A percentile compares a stretch with the other conserved stretches of the same genome.
Evolutionary conservation across 2,113 vertebrate genomes (phyloP).

Genomic region (Paramormyrops kingsleyae): DNA sequence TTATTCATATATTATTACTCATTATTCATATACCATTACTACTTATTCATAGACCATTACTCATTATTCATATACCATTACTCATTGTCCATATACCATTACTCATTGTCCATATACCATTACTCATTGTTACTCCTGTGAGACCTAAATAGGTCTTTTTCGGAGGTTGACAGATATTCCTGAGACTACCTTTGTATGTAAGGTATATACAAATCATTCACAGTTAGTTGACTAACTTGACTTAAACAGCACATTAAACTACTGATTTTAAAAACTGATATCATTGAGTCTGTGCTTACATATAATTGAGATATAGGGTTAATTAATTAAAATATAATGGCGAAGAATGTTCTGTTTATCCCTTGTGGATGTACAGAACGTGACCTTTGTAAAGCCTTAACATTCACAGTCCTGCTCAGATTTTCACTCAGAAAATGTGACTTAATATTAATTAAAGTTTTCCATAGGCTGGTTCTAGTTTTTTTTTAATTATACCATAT

Average conservation of each 20-base stretch:
- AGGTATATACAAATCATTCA: neutral
- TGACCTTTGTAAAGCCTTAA: neutral
- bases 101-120: neutral
- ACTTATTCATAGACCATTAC: too few relatives aligned
- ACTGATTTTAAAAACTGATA: neutral
- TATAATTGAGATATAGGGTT: neutral
- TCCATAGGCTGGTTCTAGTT: neutral
- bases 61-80: too few relatives aligned
- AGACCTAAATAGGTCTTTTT: neutral
- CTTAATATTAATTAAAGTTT: neutral
- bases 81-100: neutral
- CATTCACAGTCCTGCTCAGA: neutral
- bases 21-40: too few relatives aligned
- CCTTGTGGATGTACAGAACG: neutral
- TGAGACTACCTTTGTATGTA: neutral
- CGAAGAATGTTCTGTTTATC: neutral
- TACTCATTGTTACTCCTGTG: neutral
- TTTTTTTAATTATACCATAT: neutral
- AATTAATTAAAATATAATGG: neutral
- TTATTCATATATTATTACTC: too few relatives aligned
- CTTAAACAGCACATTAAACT: neutral
- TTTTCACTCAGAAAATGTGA: neutral
- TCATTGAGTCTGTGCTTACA: too few relatives aligned
- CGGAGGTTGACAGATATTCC: neutral
- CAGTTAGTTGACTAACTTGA: neutral